Conservation (phyloP, 2,888 invertebrate genomes). For the Orchestes rusci region DNA sequence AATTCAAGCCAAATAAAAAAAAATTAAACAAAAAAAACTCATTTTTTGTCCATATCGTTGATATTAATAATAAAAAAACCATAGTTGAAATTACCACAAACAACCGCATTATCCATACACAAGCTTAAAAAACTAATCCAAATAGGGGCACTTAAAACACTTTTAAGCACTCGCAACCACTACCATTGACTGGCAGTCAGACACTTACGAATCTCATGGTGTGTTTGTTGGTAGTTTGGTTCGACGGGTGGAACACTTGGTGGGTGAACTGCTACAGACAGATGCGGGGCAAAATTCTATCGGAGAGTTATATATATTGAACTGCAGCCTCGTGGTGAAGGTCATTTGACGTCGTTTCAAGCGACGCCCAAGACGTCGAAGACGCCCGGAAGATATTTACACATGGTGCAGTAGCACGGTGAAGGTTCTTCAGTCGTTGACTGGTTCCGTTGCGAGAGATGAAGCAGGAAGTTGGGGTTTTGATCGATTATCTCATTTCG, state of each 20-base stretch:
- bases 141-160: slow-evolving; percentile 14
- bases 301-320: slow-evolving; percentile 25
- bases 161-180: too few species aligned
- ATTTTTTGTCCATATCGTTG: too few species aligned
- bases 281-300: slow-evolving; percentile 23
- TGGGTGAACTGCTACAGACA: slow-evolving; percentile 25
- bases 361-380: slow-evolving; percentile 14
- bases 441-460: too few species aligned
- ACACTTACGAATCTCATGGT: slow-evolving; percentile 25
- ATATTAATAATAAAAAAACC: too few species aligned
- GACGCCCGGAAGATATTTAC: slow-evolving; percentile 20
- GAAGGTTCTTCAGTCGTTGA: too few species aligned
- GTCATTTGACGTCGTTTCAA: slow-evolving; percentile 18
- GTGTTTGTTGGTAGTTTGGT: slow-evolving; percentile 21
- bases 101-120: slow-evolving; percentile 19
- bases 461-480: not conserved
- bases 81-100: slow-evolving; percentile 21
- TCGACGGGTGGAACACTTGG: slow-evolving; percentile 24
- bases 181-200: too few species aligned
- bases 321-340: slow-evolving; percentile 24
- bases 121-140: slow-evolving; percentile 11
- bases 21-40: too few species aligned
- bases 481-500: not conserved
- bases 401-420: slow-evolving; percentile 15
- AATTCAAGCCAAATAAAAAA: too few species aligned